Percentiles rank a stretch among this genome's conserved stretches.
Conservation (phyloP, 2,797 vertebrate genomes). For the Psittacula echo region DNA sequence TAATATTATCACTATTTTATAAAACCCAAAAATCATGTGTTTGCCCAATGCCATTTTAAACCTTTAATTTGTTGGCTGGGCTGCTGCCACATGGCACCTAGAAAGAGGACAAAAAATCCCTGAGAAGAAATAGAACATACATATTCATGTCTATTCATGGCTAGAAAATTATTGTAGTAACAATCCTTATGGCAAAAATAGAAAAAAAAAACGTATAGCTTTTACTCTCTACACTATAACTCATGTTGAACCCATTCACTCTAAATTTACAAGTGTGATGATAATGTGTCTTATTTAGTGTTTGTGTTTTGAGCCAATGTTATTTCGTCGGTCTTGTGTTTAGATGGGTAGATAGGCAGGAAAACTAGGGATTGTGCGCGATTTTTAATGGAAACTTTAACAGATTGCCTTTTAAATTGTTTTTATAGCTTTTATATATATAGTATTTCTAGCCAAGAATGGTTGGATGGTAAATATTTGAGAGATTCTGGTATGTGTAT, state of each 20-base stretch:
- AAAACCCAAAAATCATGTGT: neutral
- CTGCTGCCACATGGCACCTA: neutral
- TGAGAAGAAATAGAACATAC: neutral
- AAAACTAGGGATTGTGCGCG: neutral
- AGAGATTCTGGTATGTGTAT: neutral
- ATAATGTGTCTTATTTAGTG: neutral
- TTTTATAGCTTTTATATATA: neutral
- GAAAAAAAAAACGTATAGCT: neutral
- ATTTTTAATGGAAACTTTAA: neutral
- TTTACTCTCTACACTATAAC: neutral
- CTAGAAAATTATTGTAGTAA: neutral
- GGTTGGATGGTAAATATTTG: neutral
- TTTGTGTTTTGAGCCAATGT: neutral
- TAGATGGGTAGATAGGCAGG: neutral
- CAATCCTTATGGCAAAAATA: neutral
- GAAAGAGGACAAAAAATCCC: neutral
- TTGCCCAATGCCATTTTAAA: neutral
- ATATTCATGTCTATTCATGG: neutral
- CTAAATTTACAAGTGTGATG: neutral
- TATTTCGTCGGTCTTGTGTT: neutral
- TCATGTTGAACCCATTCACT: neutral
- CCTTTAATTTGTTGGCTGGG: neutral
- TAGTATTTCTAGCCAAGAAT: neutral
- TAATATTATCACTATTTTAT: neutral
- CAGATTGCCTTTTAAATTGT: neutral